Evolutionary conservation across 2,888 invertebrate species (phyloP).

Genomic region (Ochropleura leucogaster): DNA sequence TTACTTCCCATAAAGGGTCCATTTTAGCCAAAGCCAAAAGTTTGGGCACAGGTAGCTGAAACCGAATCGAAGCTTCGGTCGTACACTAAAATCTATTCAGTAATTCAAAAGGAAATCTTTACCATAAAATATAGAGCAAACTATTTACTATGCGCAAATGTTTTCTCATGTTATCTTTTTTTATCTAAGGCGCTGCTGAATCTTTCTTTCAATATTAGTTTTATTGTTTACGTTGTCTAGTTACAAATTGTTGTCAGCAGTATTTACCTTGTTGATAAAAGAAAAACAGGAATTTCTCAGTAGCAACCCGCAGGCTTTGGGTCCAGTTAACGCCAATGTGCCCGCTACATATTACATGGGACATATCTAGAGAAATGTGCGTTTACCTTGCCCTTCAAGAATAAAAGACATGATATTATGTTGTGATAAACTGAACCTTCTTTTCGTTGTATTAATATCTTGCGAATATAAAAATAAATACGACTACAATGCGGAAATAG

Average conservation of each 20-base stretch:
- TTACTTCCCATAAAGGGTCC: background rate
- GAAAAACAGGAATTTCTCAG: background rate
- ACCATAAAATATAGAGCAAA: conserved; percentile 33
- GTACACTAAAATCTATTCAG: background rate
- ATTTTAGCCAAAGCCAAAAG: background rate
- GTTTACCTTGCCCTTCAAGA: background rate
- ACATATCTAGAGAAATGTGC: background rate
- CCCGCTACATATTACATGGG: background rate
- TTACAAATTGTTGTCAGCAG: background rate
- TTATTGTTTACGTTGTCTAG: background rate
- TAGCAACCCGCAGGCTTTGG: too few species aligned
- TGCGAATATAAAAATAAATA: background rate
- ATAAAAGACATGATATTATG: background rate
- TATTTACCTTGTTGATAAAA: background rate
- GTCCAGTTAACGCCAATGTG: too few species aligned
- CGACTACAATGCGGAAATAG: conserved; percentile 4
- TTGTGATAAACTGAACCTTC: background rate
- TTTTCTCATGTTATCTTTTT: conserved; percentile 45
- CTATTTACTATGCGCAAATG: conserved; percentile 46
- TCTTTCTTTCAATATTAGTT: conserved; percentile 13
- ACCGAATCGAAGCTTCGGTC: background rate
- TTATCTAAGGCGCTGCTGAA: conserved; percentile 41
- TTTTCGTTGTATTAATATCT: background rate
- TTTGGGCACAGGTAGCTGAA: background rate
- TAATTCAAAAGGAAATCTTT: background rate